phyloP scores from a whole-genome alignment of 1,140 invertebrate species.

The Drosophila ironensis region DNA sequence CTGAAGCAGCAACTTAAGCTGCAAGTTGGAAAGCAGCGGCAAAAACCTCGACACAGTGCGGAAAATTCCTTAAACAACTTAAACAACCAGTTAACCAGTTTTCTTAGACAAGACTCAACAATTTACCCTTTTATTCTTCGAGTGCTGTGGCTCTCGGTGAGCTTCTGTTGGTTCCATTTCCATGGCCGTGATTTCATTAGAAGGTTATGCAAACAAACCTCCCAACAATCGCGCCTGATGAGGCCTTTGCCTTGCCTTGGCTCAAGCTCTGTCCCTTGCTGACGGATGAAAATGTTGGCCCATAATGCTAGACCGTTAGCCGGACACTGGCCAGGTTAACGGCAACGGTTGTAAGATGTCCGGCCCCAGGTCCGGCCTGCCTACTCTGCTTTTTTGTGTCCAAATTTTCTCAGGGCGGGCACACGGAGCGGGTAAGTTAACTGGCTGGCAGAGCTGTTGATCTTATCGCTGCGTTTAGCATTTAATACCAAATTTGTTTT shows the following conservation, averaged over 20 bases:
- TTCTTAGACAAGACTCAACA: too few relatives aligned
- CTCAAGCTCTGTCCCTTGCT: conserved; percentile 2
- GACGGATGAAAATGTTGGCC: conserved; percentile 61
- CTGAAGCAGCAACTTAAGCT: conserved; percentile 14
- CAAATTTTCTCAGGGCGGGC: conserved; percentile 53
- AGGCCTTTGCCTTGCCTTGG: conserved; percentile 4
- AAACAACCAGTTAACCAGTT: too few relatives aligned
- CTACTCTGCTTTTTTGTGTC: conserved; percentile 50
- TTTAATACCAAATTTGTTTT: conserved; percentile 82
- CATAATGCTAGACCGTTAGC: conserved; percentile 51
- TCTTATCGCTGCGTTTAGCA: conserved; percentile 70
- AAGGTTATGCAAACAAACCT: conserved; percentile 33
- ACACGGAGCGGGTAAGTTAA: not conserved
- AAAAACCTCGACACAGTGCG: too few relatives aligned
- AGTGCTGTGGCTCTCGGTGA: not conserved
- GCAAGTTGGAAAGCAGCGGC: not conserved
- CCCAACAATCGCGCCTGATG: conserved; percentile 27
- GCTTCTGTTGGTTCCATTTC: not conserved
- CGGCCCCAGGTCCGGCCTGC: conserved; percentile 23
- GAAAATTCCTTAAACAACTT: not conserved
- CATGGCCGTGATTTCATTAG: conserved; percentile 36
- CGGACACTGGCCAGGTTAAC: conserved; percentile 36
- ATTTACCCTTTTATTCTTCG: too few relatives aligned
- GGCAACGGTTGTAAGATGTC: conserved; percentile 70
- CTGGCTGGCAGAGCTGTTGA: conserved; percentile 31